Conservation (phyloP, 35 echinoderm and acorn worm genomes). For the Apostichopus parvimensis region DNA sequence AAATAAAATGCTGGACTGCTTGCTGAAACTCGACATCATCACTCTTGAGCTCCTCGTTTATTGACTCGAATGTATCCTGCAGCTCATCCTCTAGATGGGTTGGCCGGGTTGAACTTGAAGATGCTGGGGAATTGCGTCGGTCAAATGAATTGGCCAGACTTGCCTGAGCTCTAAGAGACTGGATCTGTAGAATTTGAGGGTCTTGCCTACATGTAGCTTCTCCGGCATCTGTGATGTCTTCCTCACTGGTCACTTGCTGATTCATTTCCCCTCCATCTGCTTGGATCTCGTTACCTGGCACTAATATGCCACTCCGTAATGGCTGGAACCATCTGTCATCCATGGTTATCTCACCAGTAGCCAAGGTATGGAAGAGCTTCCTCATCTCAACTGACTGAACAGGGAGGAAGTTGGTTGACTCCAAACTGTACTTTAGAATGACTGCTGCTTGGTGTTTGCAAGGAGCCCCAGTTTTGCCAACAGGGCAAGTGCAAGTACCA, state of each 20-base stretch:
- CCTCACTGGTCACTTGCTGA: neutral
- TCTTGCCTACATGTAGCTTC: neutral
- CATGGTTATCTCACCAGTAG: slow-evolving; percentile 4
- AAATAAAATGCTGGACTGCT: slow-evolving; percentile 35
- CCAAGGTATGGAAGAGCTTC: slow-evolving; percentile 1
- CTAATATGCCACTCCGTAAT: neutral
- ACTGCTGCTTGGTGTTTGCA: slow-evolving; percentile 67
- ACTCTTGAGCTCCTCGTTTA: neutral
- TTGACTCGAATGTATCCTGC: slow-evolving; percentile 14
- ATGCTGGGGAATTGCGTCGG: neutral
- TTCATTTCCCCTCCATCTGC: neutral
- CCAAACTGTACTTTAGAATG: slow-evolving; percentile 32
- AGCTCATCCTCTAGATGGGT: neutral
- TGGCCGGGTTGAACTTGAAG: neutral
- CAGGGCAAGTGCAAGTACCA: slow-evolving; percentile 52
- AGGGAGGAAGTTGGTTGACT: slow-evolving; percentile 35
- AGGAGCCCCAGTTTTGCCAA: slow-evolving; percentile 54
- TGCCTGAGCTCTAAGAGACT: neutral
- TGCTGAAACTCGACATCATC: slow-evolving; percentile 15
- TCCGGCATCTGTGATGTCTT: neutral
- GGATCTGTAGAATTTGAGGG: neutral
- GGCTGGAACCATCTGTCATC: slow-evolving; percentile 35
- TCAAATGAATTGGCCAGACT: neutral
- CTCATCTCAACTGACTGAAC: slow-evolving; percentile 7
- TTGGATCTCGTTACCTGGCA: neutral